These are phyloP conservation scores for Pteropus rufus DNA, from an alignment of 2,797 vertebrate species.

Conservation along the genomic window DNA sequence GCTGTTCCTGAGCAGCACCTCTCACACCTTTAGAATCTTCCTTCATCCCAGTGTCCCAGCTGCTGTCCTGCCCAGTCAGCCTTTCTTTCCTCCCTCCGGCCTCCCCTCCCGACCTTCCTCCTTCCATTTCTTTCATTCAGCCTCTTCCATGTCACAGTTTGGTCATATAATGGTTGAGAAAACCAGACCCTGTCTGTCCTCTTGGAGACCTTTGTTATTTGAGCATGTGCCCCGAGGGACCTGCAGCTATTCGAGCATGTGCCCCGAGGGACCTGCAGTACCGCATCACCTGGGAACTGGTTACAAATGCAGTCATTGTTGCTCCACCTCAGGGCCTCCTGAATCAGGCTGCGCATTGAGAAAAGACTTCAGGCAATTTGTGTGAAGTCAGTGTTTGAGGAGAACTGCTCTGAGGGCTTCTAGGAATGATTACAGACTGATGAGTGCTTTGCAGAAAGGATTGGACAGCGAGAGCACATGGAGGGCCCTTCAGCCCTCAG, in stretches of 20 bases:
- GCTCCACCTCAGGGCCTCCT: neutral
- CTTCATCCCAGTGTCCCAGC: fast-evolving
- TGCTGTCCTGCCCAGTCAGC: neutral
- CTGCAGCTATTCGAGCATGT: neutral
- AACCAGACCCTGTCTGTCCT: neutral
- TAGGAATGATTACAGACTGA: neutral
- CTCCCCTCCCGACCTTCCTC: neutral
- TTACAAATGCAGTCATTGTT: neutral
- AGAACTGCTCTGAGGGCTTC: neutral
- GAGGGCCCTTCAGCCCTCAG: too few species aligned
- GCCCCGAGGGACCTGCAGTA: too few species aligned
- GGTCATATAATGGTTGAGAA: neutral
- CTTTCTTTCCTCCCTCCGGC: neutral
- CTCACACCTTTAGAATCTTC: neutral
- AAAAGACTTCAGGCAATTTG: too few species aligned
- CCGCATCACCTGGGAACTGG: neutral
- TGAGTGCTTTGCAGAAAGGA: neutral
- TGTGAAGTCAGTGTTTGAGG: neutral
- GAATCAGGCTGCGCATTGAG: neutral
- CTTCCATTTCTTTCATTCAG: too few species aligned
- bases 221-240: fast-evolving
- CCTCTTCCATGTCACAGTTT: neutral
- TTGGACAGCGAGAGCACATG: fast-evolving
- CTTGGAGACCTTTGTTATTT: neutral
- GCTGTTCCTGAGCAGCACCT: neutral